Base-by-base conservation (phyloP, 30 jellyfish, hydroid and myxozoan species). In the Morbakka virulenta region DNA sequence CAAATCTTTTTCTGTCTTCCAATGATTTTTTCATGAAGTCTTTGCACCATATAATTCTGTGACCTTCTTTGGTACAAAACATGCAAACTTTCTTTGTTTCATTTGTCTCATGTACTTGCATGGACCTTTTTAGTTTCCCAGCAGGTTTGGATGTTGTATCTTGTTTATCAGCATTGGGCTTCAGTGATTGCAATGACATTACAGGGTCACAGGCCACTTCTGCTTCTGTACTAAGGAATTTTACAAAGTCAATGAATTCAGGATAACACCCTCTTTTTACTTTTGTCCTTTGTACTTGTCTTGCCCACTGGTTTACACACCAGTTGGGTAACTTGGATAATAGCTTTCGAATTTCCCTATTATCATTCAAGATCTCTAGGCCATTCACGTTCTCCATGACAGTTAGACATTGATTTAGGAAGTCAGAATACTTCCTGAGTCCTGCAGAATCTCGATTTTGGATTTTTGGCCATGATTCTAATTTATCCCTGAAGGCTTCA, bases 201-300 rank as follows among this genome's bases (percentile, higher is more conserved):
- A 67, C 61, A 3, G 79, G 79, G 61, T 67, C 79, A 67, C 6
- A 30, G 79, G 79, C 79, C 11, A 67, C 64, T n/a, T 67, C 79
- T 25, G 79, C 79, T 32, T 67, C 79, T 32, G n/a, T 31, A 26
- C 35, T 28, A 25, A 67, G 64, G 35, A 24, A 26, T 12, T 25
- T 28, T 25, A 67, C 79, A 67, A 67, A 67, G 35, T 67, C 79
- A n/a, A 13, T 23, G 21, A 67, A 26, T 3, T 32, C 26, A 25
- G 22, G 64, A 30, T 26, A 64, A 62, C 35, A 30, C 27, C n/a
- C 65, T 67, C 79, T 30, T 28, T n/a, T n/a, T n/a, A n/a, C n/a
- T n/a, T n/a, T n/a, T n/a, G n/a, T n/a, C n/a, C n/a, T n/a, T n/a
- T n/a, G 79, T 13, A 64, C 79, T n/a, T n/a, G 35, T 67, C 79